Evolutionary conservation across 2,797 vertebrate genomes (phyloP).

Genomic region (Heteromormyrus szaboi): DNA sequence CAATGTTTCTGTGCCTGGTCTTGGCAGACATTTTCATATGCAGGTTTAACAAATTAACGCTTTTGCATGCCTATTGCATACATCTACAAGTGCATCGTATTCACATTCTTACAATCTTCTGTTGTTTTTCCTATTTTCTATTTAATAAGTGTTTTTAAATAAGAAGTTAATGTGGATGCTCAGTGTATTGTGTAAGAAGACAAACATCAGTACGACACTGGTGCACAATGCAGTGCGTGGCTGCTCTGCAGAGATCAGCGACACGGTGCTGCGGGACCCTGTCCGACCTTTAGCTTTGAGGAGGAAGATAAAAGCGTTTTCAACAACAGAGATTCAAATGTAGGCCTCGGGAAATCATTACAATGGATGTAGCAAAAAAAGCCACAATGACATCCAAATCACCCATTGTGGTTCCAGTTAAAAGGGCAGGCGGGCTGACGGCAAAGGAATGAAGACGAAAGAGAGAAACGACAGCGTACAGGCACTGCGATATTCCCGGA

Average conservation of each 20-base stretch:
- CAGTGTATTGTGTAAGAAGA: background rate
- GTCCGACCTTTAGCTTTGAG: constrained; percentile 21
- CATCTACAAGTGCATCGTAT: background rate
- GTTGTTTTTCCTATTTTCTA: background rate
- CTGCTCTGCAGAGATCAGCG: constrained; percentile 4
- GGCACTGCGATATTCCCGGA: background rate
- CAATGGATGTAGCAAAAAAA: background rate
- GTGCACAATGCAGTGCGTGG: background rate
- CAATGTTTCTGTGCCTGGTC: background rate
- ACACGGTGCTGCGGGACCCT: background rate
- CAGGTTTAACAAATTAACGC: background rate
- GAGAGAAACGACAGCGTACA: background rate
- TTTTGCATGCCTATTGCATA: background rate
- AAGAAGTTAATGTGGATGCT: background rate
- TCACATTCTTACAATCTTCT: background rate
- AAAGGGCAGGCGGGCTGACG: background rate
- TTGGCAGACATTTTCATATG: background rate
- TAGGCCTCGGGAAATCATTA: background rate
- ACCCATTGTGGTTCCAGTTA: background rate
- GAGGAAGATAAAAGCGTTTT: background rate
- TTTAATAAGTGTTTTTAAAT: background rate
- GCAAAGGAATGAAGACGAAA: background rate
- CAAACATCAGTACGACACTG: background rate
- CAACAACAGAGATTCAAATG: constrained; percentile 14
- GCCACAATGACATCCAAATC: background rate